Base-by-base conservation (phyloP, 2,113 vertebrate species). In the Tychaedon coryphoeus region DNA sequence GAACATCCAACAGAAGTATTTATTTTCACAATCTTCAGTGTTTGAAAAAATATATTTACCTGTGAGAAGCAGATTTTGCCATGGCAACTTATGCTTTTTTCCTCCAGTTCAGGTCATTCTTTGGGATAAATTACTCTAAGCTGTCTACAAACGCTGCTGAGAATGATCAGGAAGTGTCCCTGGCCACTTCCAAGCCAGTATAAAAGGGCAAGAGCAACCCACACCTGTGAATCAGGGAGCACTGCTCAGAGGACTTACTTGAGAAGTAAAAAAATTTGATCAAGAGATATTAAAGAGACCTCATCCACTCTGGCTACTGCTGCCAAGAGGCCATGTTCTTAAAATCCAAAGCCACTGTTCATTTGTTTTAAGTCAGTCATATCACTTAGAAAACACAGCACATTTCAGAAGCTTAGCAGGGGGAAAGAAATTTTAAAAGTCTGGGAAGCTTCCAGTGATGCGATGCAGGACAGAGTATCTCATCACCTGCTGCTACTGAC, bases 41-140 rank as follows among this genome's bases (percentile, higher is more conserved):
- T 5, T 74, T 81, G 47, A 90, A 88, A 88, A 92, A 83, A 87
- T 57, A 38, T 15, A 38, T 34, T 90, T 94, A 90, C 69, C 48
- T 87, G 51, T 64, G 4, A 89, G 22, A 84, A 88, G 29, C 51
- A 88, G 25, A 40, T 1, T 93, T 96, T 90, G 43, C 84, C 79
- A 86, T 86, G 77, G 53, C 50, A 92, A 86, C 62, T 84, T 19
- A 33, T 3, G 1, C 2, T 64, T 50, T 77, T 71, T 72, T 40
- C 2, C 43, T 14, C 19, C 12, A 36, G 42, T 33, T 92, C 58
- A 79, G 23, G 26, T 47, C 10, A 84, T 91, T 90, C 34, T 25
- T 75, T 12, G 1, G 20, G 28, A 74, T 67, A 89, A 89, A 78
- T 81, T 64, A 53, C 40, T 45, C 64, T 86, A 76, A 86, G 14